Conservation (phyloP, 2,888 invertebrate species). For the Drosophila mulleri region DNA sequence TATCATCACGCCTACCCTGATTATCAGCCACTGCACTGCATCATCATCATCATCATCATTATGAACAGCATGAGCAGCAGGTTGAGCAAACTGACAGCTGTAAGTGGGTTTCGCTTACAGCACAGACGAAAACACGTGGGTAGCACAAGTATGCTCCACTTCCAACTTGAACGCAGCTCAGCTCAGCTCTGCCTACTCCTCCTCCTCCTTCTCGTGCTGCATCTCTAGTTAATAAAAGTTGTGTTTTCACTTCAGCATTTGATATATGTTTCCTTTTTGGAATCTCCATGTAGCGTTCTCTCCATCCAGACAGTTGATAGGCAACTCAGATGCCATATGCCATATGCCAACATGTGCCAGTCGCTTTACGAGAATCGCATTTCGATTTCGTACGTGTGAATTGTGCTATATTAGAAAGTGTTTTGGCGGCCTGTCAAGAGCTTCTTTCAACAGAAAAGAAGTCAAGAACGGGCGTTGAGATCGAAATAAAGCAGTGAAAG, state of each 20-base stretch:
- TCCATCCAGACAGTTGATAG: constrained; percentile 28
- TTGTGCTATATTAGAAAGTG: constrained; percentile 43
- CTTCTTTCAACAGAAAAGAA: not conserved
- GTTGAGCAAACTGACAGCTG: constrained; percentile 47
- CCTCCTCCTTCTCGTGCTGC: not conserved
- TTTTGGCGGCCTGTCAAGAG: constrained; percentile 21
- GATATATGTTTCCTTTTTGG: constrained; percentile 47
- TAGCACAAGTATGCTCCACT: constrained; percentile 46
- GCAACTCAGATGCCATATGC: constrained; percentile 11
- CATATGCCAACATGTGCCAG: constrained; percentile 2
- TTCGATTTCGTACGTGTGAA: constrained; percentile 30
- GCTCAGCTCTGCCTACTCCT: not conserved
- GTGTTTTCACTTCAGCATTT: constrained; percentile 48
- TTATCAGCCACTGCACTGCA: constrained; percentile 22
- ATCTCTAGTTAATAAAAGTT: constrained; percentile 7
- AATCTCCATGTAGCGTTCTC: constrained; percentile 19
- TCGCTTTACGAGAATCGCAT: constrained; percentile 20
- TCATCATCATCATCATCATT: constrained; percentile 22
- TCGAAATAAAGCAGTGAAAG: constrained; percentile 1
- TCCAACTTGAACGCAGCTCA: constrained; percentile 21
- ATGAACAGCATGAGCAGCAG: constrained; percentile 21
- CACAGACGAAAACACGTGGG: constrained; percentile 46
- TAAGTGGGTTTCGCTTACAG: constrained; percentile 62
- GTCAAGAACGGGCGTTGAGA: constrained; percentile 1
- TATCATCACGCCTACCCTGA: constrained; percentile 45